Percentiles rank a stretch among this genome's conserved stretches.
phyloP scores from a whole-genome alignment of 2,888 invertebrate genomes.

The Phyllotreta striolata region DNA sequence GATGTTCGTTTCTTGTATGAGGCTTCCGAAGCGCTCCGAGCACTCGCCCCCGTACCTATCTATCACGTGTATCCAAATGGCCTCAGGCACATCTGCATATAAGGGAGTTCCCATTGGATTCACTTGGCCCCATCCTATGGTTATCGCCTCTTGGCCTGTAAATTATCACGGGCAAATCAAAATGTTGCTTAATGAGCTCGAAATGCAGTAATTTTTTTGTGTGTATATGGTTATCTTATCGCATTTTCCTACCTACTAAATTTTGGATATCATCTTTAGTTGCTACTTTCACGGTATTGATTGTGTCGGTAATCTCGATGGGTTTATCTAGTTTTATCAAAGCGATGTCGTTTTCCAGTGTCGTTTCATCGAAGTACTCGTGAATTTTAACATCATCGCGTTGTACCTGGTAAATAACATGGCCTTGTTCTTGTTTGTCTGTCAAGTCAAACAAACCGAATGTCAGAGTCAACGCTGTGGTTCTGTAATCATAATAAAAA shows the following conservation, averaged over 20 bases:
- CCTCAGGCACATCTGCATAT: neutral
- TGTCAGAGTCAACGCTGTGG: conserved; percentile 22
- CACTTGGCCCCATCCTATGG: conserved; percentile 6
- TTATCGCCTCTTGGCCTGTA: neutral
- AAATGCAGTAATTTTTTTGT: too few relatives aligned
- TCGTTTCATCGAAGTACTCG: conserved; percentile 31
- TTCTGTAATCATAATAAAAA: conserved; percentile 21
- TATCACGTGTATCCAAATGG: conserved; percentile 1
- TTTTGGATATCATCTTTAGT: conserved; percentile 42
- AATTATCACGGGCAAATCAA: too few relatives aligned
- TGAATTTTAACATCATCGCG: conserved; percentile 36
- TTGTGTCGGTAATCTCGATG: conserved; percentile 31
- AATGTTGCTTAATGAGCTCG: too few relatives aligned
- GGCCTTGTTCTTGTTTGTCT: conserved; percentile 17
- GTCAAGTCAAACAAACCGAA: conserved; percentile 31
- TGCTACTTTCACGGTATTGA: conserved; percentile 34
- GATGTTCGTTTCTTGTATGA: conserved; percentile 10
- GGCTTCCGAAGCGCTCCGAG: neutral
- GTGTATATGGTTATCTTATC: neutral
- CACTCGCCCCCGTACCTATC: conserved; percentile 9
- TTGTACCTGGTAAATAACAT: neutral
- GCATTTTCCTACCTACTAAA: conserved; percentile 8
- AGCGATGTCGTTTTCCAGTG: conserved; percentile 41
- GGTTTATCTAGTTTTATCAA: conserved; percentile 40
- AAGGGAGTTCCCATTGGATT: neutral